Percentiles rank a stretch among this genome's conserved stretches.
Conservation (phyloP, 2,113 vertebrate genomes). For the Leptocoma aspasia region DNA sequence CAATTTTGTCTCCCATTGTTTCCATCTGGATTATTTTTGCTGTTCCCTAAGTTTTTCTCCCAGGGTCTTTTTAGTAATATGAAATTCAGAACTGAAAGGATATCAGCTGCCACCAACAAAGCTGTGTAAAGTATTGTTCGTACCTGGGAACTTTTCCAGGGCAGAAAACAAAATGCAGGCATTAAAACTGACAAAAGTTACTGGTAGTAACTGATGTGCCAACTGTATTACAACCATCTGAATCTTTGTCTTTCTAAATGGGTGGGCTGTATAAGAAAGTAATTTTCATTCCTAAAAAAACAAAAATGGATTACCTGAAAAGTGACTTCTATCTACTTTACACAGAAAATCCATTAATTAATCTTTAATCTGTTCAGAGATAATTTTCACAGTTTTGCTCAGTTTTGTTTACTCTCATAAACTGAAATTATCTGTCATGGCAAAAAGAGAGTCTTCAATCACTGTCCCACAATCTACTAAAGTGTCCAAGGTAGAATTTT, state of each 20-base stretch:
- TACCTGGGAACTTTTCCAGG: constrained; percentile 1
- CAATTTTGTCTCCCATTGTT: not conserved
- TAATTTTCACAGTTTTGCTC: not conserved
- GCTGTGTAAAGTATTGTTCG: not conserved
- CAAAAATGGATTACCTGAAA: not conserved
- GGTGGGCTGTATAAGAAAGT: not conserved
- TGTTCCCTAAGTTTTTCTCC: constrained; percentile 14
- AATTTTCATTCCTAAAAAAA: not conserved
- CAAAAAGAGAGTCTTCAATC: not conserved
- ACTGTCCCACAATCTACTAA: not conserved
- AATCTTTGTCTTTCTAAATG: not conserved
- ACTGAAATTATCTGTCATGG: not conserved
- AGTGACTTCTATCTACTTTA: not conserved
- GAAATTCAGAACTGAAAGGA: constrained; percentile 28
- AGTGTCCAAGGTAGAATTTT: not conserved
- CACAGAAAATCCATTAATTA: not conserved
- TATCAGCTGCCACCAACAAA: not conserved
- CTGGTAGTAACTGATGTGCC: not conserved
- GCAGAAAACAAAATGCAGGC: constrained; percentile 6
- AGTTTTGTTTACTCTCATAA: not conserved
- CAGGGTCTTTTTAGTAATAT: not conserved
- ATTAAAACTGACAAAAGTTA: not conserved
- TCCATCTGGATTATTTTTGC: not conserved
- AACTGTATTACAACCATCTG: not conserved
- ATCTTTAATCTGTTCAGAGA: not conserved